Base-by-base conservation (phyloP, 1,140 invertebrate species). In the Aphelinus certus region DNA sequence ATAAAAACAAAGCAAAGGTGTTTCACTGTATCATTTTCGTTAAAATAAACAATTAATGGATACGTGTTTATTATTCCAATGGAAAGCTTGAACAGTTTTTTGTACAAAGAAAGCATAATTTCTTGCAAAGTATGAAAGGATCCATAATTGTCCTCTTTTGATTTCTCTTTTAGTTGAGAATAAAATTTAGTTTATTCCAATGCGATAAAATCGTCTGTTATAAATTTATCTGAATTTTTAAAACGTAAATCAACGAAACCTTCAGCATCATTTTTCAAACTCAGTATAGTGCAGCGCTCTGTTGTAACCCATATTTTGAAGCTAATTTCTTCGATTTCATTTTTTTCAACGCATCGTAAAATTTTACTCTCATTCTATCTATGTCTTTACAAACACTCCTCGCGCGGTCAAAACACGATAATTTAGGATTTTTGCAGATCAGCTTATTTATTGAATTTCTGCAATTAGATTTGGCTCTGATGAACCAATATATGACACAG, bases 51-150 rank as follows among this genome's bases (percentile, higher is more conserved):
- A 9, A 65, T 47, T 9, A 65, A 46, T 6, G 46, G 46, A n/a
- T n/a, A 47, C 63, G 48, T 65, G 63, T 3, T 48, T 7, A 49
- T 65, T 65, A 51, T 65, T 65, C 47, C 46, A 65, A 10, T 65
- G 48, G 26, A 65, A 65, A 51, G 26, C 60, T 6, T 4, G 60
- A 62, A 62, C 43, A 10, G 60, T 3, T 5, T 62, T 5, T 62
- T 62, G 60, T 4, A 46, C 26, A n/a, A 45, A 3, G 45, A 62
- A 62, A 45, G 60, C 60, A 10, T 62, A 62, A 62, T 62, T 62
- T 45, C 26, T 26, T 6, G 60, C 60, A 45, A 45, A 62, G 4
- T 62, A n/a, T 10, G 45, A 42, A 46, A 62, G 3, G 4, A 62
- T 45, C 4, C 3, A 6, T 3, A 62, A 62, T 45, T 62, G 26